These are phyloP conservation scores for Ciconia nigra DNA, from an alignment of 2,797 vertebrate species.

Conservation along the genomic window DNA sequence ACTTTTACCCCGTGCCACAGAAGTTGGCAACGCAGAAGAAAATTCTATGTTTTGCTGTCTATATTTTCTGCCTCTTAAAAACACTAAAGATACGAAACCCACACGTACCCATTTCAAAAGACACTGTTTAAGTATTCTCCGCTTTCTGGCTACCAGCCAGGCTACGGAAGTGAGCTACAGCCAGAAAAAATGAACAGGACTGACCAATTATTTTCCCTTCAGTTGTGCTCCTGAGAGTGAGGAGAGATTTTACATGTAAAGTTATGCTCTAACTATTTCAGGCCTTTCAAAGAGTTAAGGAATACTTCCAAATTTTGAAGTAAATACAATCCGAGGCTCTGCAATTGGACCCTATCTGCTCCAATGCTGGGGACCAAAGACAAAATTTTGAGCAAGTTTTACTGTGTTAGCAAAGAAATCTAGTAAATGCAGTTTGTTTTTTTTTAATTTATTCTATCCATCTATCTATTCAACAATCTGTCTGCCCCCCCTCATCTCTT, in stretches of 20 bases:
- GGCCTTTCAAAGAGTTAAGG: background rate
- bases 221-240: background rate
- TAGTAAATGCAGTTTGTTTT: background rate
- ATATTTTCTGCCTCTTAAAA: background rate
- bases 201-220: background rate
- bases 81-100: background rate
- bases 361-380: background rate
- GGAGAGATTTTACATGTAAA: background rate
- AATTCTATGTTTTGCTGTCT: background rate
- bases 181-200: background rate
- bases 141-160: background rate
- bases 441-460: background rate
- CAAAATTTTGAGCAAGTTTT: background rate
- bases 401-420: background rate
- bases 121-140: background rate
- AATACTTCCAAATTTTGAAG: background rate
- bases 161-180: background rate
- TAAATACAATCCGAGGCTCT: background rate
- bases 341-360: background rate
- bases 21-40: background rate
- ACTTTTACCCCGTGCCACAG: background rate
- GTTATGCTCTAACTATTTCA: background rate
- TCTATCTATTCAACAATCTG: background rate
- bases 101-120: background rate
- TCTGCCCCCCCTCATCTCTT: background rate